Evolutionary conservation across 2,888 invertebrate genomes (phyloP).

Genomic region (Eupithecia insigniata): DNA sequence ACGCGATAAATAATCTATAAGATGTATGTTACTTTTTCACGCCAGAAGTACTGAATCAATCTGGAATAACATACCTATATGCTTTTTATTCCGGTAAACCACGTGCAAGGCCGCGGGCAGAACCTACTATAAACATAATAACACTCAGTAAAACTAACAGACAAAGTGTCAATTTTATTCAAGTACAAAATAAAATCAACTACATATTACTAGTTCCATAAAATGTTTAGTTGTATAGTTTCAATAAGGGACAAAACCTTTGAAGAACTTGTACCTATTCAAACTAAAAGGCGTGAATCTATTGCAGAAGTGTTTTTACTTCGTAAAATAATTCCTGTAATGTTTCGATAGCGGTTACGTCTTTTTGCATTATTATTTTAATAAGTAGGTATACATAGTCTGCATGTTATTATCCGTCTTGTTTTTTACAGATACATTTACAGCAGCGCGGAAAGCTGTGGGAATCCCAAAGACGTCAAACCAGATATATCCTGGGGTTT

Average conservation of each 20-base stretch:
- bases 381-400: background rate
- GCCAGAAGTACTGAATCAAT: too few species aligned
- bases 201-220: background rate
- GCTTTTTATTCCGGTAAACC: too few species aligned
- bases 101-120: background rate
- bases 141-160: background rate
- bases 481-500: constrained; percentile 11
- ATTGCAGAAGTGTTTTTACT: background rate
- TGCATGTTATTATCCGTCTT: background rate
- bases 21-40: too few species aligned
- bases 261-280: background rate
- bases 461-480: constrained; percentile 33
- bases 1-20: too few species aligned
- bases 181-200: background rate
- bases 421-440: constrained; percentile 17
- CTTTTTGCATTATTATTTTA: constrained; percentile 11
- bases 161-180: background rate
- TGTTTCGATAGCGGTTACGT: background rate
- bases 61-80: too few species aligned
- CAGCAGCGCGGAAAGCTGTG: constrained; percentile 13
- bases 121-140: background rate
- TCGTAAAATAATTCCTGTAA: background rate
- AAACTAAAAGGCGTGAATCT: background rate
- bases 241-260: background rate
- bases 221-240: background rate